A percentile compares a stretch with the other conserved stretches of the same genome.
Evolutionary conservation across 2,797 vertebrate species (phyloP).

Genomic region (Channa striata): DNA sequence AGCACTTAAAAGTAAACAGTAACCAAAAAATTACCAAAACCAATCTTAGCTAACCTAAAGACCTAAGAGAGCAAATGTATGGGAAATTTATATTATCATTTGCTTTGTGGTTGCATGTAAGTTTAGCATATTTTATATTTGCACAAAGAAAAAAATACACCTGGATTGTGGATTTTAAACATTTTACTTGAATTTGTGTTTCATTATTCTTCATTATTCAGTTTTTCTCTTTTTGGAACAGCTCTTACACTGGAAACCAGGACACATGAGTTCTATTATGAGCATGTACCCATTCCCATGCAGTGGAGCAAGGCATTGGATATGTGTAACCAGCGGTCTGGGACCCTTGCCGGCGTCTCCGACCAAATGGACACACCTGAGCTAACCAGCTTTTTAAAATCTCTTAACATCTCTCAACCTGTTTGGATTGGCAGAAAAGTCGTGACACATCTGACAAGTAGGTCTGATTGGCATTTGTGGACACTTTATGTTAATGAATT

Average conservation of each 20-base stretch:
- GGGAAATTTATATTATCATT: conserved; percentile 4
- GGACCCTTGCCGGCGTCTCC: conserved; percentile 71
- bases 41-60: neutral
- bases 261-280: conserved; percentile 72
- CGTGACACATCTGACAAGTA: conserved; percentile 68
- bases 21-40: neutral
- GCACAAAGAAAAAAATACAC: neutral
- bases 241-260: conserved; percentile 62
- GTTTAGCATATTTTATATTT: too few relatives aligned
- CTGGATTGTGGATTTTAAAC: too few relatives aligned
- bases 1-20: too few relatives aligned
- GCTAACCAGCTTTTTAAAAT: conserved; percentile 77
- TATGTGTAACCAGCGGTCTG: conserved; percentile 73
- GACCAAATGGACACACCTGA: conserved; percentile 62
- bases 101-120: neutral
- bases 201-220: neutral
- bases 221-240: conserved; percentile 28
- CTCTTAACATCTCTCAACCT: conserved; percentile 78
- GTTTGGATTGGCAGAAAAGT: conserved; percentile 81
- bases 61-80: conserved; percentile 2
- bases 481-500: conserved; percentile 30
- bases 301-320: conserved; percentile 71
- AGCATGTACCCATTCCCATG: conserved; percentile 69
- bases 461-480: conserved; percentile 45
- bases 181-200: neutral